Evolutionary conservation across 2,113 vertebrate genomes (phyloP).

Genomic region (Rhinopomastus cyanomelas): DNA sequence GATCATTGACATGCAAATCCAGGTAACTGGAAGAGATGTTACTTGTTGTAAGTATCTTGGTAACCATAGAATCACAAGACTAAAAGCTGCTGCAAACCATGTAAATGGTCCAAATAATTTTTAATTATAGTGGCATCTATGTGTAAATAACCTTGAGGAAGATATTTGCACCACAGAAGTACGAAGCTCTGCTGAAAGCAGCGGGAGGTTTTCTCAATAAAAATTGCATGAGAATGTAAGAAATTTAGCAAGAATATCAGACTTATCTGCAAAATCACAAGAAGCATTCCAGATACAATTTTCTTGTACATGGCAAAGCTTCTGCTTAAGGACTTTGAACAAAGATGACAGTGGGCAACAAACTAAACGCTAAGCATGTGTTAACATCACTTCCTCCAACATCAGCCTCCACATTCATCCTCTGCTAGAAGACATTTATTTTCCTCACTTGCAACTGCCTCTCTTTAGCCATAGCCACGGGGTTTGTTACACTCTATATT

Average conservation of each 20-base stretch:
- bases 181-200: neutral
- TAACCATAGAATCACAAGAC: neutral
- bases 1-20: neutral
- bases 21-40: neutral
- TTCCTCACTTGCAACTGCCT: neutral
- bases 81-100: neutral
- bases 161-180: neutral
- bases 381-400: neutral
- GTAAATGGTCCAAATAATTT: neutral
- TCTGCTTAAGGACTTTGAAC: neutral
- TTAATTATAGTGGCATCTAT: neutral
- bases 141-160: neutral
- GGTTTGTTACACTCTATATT: neutral
- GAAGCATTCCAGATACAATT: neutral
- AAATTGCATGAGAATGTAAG: neutral
- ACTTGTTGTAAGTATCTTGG: neutral
- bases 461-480: neutral
- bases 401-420: neutral
- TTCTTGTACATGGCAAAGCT: neutral
- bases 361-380: neutral
- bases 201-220: neutral
- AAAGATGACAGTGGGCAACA: neutral
- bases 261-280: neutral
- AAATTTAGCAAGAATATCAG: neutral
- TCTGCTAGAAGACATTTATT: constrained; percentile 7